phyloP scores from a whole-genome alignment of 2,113 vertebrate genomes.

The Sialia sialis region DNA sequence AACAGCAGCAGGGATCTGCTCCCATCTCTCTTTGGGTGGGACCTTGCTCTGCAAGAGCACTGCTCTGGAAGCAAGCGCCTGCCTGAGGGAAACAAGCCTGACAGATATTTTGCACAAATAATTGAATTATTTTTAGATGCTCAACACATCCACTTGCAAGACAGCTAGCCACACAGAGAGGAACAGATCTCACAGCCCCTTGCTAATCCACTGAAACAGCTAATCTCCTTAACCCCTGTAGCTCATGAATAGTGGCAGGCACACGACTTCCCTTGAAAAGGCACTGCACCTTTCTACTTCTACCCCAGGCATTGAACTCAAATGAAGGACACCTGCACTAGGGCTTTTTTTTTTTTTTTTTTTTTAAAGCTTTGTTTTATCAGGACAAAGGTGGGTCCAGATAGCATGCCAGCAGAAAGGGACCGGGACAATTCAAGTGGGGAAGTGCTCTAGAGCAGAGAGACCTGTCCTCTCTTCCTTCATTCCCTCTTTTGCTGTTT shows the following conservation, averaged over 20 bases:
- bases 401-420: background rate
- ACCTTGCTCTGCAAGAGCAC: background rate
- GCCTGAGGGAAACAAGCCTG: slow-evolving; percentile 33
- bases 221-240: slow-evolving; percentile 33
- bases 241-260: background rate
- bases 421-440: background rate
- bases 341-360: background rate
- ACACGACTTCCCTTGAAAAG: background rate
- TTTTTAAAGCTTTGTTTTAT: background rate
- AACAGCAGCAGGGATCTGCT: accelerated
- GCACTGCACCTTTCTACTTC: background rate
- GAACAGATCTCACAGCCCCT: background rate
- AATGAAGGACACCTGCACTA: background rate
- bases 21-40: background rate
- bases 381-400: background rate
- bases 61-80: background rate
- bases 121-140: slow-evolving; percentile 56
- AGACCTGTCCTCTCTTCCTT: background rate
- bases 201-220: slow-evolving; percentile 34
- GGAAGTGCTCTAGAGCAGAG: background rate
- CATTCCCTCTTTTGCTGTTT: background rate
- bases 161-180: background rate
- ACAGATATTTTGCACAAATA: slow-evolving; percentile 41
- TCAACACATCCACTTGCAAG: slow-evolving; percentile 24
- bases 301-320: background rate